These are phyloP conservation scores for Drosophila guanche DNA, from an alignment of 1,140 invertebrate genomes.

Conservation along the genomic window DNA sequence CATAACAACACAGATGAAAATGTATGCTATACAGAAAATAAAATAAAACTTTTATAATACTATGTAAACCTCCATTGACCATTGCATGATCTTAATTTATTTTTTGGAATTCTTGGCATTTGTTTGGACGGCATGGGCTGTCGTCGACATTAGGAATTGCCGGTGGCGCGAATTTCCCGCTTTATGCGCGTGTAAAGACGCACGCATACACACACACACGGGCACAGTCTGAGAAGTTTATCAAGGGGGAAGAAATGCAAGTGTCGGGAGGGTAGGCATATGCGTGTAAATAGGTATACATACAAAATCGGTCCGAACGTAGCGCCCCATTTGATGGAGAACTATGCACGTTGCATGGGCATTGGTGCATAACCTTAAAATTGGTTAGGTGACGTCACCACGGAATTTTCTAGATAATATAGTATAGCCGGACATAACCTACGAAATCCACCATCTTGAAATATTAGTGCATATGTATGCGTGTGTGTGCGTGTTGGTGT, in stretches of 20 bases:
- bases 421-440: slow-evolving; percentile 1
- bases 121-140: slow-evolving; percentile 22
- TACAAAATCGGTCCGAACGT: slow-evolving; percentile 49
- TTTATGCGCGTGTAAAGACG: slow-evolving; percentile 45
- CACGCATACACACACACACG: slow-evolving; percentile 20
- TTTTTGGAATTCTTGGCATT: slow-evolving; percentile 9
- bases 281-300: slow-evolving; percentile 66
- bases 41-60: slow-evolving; percentile 79
- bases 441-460: slow-evolving; percentile 25
- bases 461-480: slow-evolving; percentile 7
- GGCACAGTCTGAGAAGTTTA: not conserved
- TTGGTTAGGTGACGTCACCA: slow-evolving; percentile 23
- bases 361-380: slow-evolving; percentile 21
- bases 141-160: slow-evolving; percentile 7
- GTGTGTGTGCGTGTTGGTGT: no score
- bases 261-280: slow-evolving; percentile 37
- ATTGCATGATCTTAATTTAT: slow-evolving; percentile 17
- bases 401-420: slow-evolving; percentile 16
- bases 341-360: slow-evolving; percentile 1
- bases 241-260: slow-evolving; percentile 3
- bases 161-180: slow-evolving; percentile 67
- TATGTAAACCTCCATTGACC: not conserved
- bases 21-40: slow-evolving; percentile 41
- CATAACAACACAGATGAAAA: slow-evolving; percentile 37
- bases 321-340: slow-evolving; percentile 23